Base-by-base conservation (phyloP, 1,140 invertebrate genomes). In the Bombus fervidus region DNA sequence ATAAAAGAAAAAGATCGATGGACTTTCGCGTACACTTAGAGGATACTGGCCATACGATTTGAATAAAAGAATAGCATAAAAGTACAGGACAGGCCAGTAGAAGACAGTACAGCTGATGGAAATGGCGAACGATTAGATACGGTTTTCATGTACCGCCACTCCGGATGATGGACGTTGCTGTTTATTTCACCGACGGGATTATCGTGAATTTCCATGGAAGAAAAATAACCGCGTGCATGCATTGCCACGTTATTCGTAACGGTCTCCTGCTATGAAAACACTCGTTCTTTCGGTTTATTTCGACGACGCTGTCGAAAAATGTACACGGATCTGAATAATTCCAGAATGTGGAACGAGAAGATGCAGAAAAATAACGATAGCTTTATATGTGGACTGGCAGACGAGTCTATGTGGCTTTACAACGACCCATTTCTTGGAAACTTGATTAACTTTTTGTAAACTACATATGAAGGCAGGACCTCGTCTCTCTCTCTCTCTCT, bases 51-150 rank as follows among this genome's bases (percentile, higher is more conserved):
- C 82, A 68, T 18, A 13, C 22, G 43, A 86, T 89, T 89, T 89
- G 88, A 89, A 89, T 89, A 89, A 89, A 74, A 74, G 71, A 76
- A 34, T 73, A 59, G n/a, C 62, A 76, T 77, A 68, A 75, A 88
- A 86, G n/a, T 47, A 12, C 22, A 57, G 82, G 37, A 57, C 57
- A 74, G 62, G 37, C 53, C 43, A 62, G 66, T 59, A 72, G 69
- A 81, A 81, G 57, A 89, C 89, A 90, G 88, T 83, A 59, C 41
- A 31, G 85, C 47, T 76, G 47, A 80, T 81, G 87, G 76, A 91
- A 93, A 90, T 90, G 76, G 85, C 83, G 71, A 79, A 77, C 89
- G 92, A 93, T 93, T 93, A 93, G 91, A 93, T 93, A 93, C 91
- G 82, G 86, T 93, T 93, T 93, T 75, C 92, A 78, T 93, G 93